Evolutionary conservation across 2,113 vertebrate genomes (phyloP).

Genomic region (Ceuthmochares aereus): DNA sequence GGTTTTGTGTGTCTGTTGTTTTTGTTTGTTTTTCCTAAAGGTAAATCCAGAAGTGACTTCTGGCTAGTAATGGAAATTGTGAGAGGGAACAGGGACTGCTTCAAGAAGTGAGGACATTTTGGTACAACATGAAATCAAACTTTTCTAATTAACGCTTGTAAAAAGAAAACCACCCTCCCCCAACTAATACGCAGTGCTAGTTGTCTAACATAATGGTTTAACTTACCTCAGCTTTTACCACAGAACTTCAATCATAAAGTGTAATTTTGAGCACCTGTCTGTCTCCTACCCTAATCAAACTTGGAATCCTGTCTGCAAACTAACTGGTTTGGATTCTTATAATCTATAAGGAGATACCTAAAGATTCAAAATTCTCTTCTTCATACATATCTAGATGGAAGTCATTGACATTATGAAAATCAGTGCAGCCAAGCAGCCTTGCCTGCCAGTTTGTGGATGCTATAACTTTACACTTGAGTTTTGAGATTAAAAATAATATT

Average conservation of each 20-base stretch:
- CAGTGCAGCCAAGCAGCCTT: background rate
- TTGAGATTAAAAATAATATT: background rate
- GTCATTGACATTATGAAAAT: background rate
- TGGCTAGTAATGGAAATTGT: background rate
- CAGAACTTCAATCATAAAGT: background rate
- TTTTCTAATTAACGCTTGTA: background rate
- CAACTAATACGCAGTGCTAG: background rate
- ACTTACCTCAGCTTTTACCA: background rate
- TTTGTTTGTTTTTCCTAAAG: background rate
- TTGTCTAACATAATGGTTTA: background rate
- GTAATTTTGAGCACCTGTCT: background rate
- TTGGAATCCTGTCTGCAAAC: background rate
- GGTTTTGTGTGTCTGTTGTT: rapidly evolving
- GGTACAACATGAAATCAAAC: background rate
- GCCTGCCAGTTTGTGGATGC: background rate
- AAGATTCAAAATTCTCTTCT: background rate
- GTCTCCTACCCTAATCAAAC: background rate
- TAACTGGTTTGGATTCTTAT: background rate
- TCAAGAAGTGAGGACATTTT: background rate
- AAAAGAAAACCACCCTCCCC: background rate
- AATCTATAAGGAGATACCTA: background rate
- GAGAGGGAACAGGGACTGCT: background rate
- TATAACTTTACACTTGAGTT: background rate
- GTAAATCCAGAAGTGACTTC: background rate
- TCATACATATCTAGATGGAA: background rate